These are phyloP conservation scores for Byasa hedistus DNA, from an alignment of 2,888 invertebrate species.

Conservation along the genomic window DNA sequence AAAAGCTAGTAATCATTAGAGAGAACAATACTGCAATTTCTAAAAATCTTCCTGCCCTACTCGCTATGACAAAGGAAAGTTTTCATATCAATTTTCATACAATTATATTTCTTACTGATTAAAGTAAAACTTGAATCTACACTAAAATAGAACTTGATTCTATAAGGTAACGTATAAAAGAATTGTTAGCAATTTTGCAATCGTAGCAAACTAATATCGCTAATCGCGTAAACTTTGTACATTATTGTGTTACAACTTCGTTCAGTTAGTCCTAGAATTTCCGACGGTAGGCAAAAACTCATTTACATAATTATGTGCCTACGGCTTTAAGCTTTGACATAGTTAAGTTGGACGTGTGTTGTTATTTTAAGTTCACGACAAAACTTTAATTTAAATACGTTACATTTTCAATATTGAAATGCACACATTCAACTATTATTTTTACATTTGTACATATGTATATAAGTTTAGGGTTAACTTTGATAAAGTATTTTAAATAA, in stretches of 20 bases:
- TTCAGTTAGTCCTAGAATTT: neutral
- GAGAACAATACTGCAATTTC: no score
- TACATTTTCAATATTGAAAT: neutral
- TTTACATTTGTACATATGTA: no score
- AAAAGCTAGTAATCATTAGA: no score
- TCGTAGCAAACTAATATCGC: neutral
- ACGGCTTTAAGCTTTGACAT: constrained; percentile 6
- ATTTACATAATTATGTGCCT: constrained; percentile 6
- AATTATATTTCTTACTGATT: neutral
- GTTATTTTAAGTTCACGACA: neutral
- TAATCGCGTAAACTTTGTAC: neutral
- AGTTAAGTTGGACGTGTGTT: neutral
- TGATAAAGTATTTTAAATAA: no score
- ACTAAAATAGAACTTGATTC: neutral
- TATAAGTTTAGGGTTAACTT: no score
- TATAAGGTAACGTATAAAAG: neutral
- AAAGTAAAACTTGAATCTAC: neutral
- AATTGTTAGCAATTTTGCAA: neutral
- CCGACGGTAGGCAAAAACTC: neutral
- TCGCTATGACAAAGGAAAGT: no score
- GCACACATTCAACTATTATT: no score
- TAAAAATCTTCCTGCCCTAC: no score
- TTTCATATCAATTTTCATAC: neutral
- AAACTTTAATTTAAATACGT: neutral
- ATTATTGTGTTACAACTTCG: constrained; percentile 3